Evolutionary conservation across 2,797 vertebrate species (phyloP).

Genomic region (Paramormyrops hopkinsi): DNA sequence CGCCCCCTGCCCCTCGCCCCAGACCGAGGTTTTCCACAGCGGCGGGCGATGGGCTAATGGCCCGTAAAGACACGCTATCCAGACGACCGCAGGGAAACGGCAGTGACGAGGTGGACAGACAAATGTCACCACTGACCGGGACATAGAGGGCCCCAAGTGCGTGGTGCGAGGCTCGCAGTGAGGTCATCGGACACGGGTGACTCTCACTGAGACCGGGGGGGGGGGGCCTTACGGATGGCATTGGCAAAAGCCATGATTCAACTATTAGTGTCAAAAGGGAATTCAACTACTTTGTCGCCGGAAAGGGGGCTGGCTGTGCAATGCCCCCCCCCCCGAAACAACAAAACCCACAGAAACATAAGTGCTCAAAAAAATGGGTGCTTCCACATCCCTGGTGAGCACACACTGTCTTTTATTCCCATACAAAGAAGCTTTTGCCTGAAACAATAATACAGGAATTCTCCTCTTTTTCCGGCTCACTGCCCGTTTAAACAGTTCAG

Average conservation of each 20-base stretch:
- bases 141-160: neutral
- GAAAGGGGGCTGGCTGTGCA: neutral
- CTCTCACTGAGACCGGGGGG: neutral
- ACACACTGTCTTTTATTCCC: neutral
- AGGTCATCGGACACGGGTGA: neutral
- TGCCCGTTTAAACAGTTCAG: neutral
- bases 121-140: neutral
- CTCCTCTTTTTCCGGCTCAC: neutral
- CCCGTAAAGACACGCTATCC: slow-evolving; percentile 47
- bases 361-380: neutral
- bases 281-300: slow-evolving; percentile 15
- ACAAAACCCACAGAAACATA: slow-evolving; percentile 18
- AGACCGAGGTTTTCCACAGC: slow-evolving; percentile 22
- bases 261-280: neutral
- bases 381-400: neutral
- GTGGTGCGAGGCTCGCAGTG: neutral
- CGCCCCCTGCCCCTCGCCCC: too few species aligned
- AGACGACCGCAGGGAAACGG: slow-evolving; percentile 43
- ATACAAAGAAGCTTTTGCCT: neutral
- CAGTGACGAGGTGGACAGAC: slow-evolving; percentile 37
- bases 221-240: neutral
- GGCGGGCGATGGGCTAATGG: slow-evolving; percentile 42
- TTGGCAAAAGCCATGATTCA: neutral
- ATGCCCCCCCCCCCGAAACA: neutral
- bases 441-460: neutral